phyloP scores from a whole-genome alignment of 2,797 vertebrate genomes.

The Halcyon smyrnensis region DNA sequence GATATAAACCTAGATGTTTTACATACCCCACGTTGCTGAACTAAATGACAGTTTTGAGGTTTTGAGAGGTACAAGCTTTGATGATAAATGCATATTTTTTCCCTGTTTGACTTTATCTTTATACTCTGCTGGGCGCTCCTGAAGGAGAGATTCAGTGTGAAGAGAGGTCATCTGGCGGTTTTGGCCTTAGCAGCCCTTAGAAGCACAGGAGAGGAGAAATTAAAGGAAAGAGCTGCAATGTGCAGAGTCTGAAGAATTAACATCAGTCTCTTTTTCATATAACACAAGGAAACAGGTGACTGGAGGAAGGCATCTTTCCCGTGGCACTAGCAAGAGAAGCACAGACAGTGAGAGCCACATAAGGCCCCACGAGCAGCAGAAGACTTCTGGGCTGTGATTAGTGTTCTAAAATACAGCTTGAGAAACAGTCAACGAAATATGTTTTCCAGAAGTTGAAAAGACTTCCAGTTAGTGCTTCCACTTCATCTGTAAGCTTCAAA shows the following conservation, averaged over 20 bases:
- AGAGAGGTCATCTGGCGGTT: slow-evolving; percentile 30
- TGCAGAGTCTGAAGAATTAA: slow-evolving; percentile 28
- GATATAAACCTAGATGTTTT: background rate
- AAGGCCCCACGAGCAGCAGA: background rate
- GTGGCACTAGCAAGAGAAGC: background rate
- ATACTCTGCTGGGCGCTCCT: background rate
- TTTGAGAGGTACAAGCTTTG: background rate
- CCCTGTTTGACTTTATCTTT: background rate
- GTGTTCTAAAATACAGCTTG: background rate
- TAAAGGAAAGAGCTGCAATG: background rate
- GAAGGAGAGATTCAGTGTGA: slow-evolving; percentile 15
- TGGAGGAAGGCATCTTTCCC: background rate
- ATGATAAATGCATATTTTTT: background rate
- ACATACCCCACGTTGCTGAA: background rate
- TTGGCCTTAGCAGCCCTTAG: slow-evolving; percentile 7
- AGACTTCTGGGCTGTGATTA: background rate
- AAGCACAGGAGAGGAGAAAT: background rate
- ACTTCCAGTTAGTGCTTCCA: background rate
- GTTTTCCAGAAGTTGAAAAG: background rate
- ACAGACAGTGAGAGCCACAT: background rate
- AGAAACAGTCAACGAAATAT: background rate
- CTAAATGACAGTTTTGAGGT: background rate
- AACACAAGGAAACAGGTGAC: background rate
- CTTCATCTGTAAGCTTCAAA: background rate
- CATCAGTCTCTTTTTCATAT: background rate